Conservation (phyloP, 2,888 invertebrate species). For the Apodemia zela region DNA sequence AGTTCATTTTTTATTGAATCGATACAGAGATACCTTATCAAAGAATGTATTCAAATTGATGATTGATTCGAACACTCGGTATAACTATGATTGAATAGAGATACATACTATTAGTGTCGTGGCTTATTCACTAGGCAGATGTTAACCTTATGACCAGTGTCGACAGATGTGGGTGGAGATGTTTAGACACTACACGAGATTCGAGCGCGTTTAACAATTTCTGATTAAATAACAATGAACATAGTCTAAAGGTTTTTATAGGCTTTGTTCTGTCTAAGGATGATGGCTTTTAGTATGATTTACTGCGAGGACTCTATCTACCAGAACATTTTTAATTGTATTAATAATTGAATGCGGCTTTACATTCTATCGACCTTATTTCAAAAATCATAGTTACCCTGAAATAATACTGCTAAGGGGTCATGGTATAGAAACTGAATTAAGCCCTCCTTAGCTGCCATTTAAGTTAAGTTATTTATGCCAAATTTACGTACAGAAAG, state of each 20-base stretch:
- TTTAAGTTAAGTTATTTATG: too few relatives aligned
- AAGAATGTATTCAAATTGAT: slow-evolving; percentile 75
- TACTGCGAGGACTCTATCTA: too few relatives aligned
- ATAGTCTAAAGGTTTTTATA: not conserved
- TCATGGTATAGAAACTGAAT: too few relatives aligned
- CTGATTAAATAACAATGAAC: slow-evolving; percentile 19
- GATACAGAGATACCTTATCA: slow-evolving; percentile 40
- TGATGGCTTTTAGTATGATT: not conserved
- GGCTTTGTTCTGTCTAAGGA: not conserved
- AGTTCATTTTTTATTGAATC: slow-evolving; percentile 7
- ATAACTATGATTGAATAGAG: slow-evolving; percentile 67
- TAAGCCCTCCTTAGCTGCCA: too few relatives aligned
- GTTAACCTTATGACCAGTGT: slow-evolving; percentile 29
- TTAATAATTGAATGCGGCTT: too few relatives aligned
- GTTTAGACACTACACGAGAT: slow-evolving; percentile 20
- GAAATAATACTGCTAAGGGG: too few relatives aligned
- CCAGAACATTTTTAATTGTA: too few relatives aligned
- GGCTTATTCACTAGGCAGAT: slow-evolving; percentile 37
- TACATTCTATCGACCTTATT: too few relatives aligned
- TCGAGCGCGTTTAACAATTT: not conserved
- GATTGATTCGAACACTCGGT: slow-evolving; percentile 63
- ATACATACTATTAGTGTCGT: slow-evolving; percentile 74
- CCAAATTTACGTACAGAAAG: too few relatives aligned
- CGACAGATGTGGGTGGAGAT: slow-evolving; percentile 46
- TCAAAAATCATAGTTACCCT: too few relatives aligned